Evolutionary conservation across 2,113 vertebrate species (phyloP).

Genomic region (Lathamus discolor): DNA sequence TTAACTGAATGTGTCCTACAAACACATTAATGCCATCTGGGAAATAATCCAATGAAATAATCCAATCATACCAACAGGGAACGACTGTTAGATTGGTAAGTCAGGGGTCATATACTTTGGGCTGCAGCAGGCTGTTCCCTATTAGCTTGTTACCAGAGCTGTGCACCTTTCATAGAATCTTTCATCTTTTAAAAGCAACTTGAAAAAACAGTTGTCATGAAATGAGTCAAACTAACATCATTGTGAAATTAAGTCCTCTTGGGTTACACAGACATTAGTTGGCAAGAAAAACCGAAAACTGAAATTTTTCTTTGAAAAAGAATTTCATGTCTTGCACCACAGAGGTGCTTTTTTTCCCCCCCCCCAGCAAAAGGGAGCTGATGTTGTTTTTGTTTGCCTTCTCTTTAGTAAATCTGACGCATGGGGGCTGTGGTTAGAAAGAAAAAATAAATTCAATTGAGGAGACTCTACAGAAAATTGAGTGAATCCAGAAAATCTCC

Average conservation of each 20-base stretch:
- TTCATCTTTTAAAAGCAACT: not conserved
- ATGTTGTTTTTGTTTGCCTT: not conserved
- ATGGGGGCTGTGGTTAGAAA: not conserved
- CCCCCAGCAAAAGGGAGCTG: not conserved
- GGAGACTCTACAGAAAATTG: not conserved
- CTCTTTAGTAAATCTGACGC: not conserved
- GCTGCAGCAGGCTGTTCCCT: not conserved
- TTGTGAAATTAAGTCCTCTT: not conserved
- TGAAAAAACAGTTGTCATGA: not conserved
- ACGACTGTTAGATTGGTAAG: not conserved
- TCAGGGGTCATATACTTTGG: not conserved
- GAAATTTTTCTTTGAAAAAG: not conserved
- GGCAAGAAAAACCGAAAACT: not conserved
- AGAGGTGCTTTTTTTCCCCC: not conserved
- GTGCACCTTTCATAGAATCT: not conserved
- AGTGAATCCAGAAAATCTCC: not conserved
- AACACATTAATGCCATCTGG: conserved; percentile 74
- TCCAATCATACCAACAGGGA: conserved; percentile 54
- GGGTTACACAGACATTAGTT: not conserved
- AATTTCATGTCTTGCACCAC: not conserved
- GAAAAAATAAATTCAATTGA: not conserved
- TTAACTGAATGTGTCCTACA: conserved; percentile 57
- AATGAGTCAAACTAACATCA: not conserved
- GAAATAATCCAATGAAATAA: conserved; percentile 74
- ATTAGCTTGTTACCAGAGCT: not conserved